These are phyloP conservation scores for Labia minor DNA, from an alignment of 2,888 invertebrate genomes.

Conservation along the genomic window DNA sequence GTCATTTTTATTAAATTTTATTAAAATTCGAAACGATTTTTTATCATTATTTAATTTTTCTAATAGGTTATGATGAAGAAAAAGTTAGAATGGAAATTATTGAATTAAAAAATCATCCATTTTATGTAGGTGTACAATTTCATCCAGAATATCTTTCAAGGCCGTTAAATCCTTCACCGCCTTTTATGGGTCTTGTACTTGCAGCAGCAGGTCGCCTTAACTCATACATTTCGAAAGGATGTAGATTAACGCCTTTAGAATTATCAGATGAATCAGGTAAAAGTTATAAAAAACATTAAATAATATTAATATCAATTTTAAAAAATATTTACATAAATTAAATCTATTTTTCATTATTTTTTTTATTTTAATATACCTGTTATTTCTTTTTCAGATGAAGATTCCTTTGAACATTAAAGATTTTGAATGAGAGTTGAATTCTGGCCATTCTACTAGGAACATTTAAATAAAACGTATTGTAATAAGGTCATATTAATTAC, in stretches of 20 bases:
- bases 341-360: no score
- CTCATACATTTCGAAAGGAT: slow-evolving; percentile 49
- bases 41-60: slow-evolving; percentile 26
- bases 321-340: slow-evolving; percentile 21
- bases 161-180: slow-evolving; percentile 84
- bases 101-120: slow-evolving; percentile 72
- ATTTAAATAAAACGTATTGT: no score
- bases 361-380: no score
- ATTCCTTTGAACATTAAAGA: no score
- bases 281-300: slow-evolving; percentile 21
- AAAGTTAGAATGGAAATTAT: slow-evolving; percentile 89
- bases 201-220: slow-evolving; percentile 76
- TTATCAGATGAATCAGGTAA: slow-evolving; percentile 60
- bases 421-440: no score
- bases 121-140: slow-evolving; percentile 91
- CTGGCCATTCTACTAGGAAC: no score
- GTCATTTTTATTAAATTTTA: neutral
- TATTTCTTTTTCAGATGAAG: no score
- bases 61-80: slow-evolving; percentile 58
- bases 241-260: slow-evolving; percentile 61
- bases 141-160: slow-evolving; percentile 96
- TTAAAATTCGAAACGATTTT: neutral
- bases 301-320: neutral
- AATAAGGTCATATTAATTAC: no score
- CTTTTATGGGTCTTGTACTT: slow-evolving; percentile 86